Evolutionary conservation across 1,140 invertebrate species (phyloP), one percentile per base, ranked within the genome.

Genomic region (Pseudomyrmex pallidus): DNA sequence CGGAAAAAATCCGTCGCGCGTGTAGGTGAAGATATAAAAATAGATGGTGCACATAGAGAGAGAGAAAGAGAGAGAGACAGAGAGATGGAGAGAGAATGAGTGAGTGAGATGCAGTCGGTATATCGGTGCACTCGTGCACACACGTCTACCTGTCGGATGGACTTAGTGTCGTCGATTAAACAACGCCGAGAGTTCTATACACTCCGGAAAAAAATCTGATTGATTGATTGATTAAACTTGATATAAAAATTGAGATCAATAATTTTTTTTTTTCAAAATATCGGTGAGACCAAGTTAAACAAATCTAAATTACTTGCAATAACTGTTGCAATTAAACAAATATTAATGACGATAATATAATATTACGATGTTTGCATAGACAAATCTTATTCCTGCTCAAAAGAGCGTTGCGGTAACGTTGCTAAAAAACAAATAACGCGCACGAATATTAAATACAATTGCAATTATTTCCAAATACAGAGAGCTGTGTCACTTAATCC

Each of bases 1-100:
- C 12, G 76, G 66, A 80, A 80, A 59, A 80, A 80, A 72, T 78
- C 13, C 44, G 44, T 61, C 54, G 52, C 44, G 35, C 44, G 54
- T 70, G 20, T 78, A 78, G 54, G 54, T 78, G 64, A 70, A 25
- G 35, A 78, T 70, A 62, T 70, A 67, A 78, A 78, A 78, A 70
- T 78, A 78, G 76, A n/a, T 54, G 17, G n/a, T 15, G 5, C 22
- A 56, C 20, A 66, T 22, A 61, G 46, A 74, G n/a, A 12, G 3
- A 25, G 25, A 25, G 25, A 22, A 50, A 74, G 17, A 46, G 17
- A 25, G 25, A 25, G 25, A 25, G 25, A 25, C 1, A 35, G 5
- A 35, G 35, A 7, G 35, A 35, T n/a, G n/a, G 5, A 35, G 35
- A 7, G 5, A 35, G 5, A 35, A 35, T 7, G 5, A 35, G 35